Conservation (phyloP, 2,113 vertebrate genomes). For the Catharus fuscescens region DNA sequence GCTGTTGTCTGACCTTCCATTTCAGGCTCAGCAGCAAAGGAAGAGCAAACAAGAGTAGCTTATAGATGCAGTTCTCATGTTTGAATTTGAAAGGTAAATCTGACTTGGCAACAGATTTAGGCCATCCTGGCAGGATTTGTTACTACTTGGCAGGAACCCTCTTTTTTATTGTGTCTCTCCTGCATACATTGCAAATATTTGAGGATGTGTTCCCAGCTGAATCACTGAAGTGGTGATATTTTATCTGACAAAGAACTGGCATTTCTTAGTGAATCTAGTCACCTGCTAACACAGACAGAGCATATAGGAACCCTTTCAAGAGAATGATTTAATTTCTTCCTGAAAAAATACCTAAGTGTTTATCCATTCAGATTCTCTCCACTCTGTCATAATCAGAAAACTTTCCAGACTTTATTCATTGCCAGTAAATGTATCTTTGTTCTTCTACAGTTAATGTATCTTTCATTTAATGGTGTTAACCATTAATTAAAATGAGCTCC, state of each 20-base stretch:
- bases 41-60: background rate
- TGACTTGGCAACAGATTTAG: slow-evolving; percentile 46
- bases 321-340: background rate
- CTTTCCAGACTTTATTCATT: background rate
- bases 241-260: slow-evolving; percentile 8
- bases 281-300: background rate
- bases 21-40: slow-evolving; percentile 19
- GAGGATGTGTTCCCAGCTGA: slow-evolving; percentile 20
- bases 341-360: background rate
- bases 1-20: slow-evolving; percentile 26
- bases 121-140: slow-evolving; percentile 13
- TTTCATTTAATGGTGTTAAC: background rate
- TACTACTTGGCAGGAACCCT: slow-evolving; percentile 37
- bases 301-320: background rate
- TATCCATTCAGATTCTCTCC: background rate
- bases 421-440: background rate
- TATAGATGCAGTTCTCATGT: background rate
- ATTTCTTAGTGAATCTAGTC: background rate
- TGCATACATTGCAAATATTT: slow-evolving; percentile 50
- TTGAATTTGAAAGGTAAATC: slow-evolving; percentile 51
- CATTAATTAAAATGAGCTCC: background rate
- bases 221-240: slow-evolving; percentile 18
- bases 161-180: slow-evolving; percentile 19
- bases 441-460: background rate
- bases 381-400: background rate